These are phyloP conservation scores for Sminthurides aquaticus DNA, from an alignment of 2,888 invertebrate genomes.

Conservation along the genomic window DNA sequence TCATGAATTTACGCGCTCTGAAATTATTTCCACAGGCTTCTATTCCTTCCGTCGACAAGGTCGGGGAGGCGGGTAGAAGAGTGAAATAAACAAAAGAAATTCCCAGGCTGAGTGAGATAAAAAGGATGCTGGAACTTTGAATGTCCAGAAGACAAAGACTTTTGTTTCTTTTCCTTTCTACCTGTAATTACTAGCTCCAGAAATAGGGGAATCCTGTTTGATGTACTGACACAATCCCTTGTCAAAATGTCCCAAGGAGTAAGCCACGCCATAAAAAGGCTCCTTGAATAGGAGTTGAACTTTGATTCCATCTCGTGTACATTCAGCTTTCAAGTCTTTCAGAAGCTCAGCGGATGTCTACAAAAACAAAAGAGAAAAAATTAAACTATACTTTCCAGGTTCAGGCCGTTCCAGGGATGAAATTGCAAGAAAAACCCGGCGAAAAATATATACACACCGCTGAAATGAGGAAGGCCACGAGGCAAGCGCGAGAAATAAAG, in stretches of 20 bases:
- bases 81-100: neutral
- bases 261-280: constrained; percentile 38
- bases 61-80: too few species aligned
- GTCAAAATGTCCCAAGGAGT: constrained; percentile 40
- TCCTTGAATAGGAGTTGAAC: constrained; percentile 33
- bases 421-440: neutral
- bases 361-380: neutral
- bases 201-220: constrained; percentile 18
- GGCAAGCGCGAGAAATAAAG: neutral
- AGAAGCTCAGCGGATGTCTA: constrained; percentile 22
- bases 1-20: too few species aligned
- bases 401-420: neutral
- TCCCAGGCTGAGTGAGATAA: too few species aligned
- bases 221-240: constrained; percentile 34
- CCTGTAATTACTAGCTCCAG: constrained; percentile 21
- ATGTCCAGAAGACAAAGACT: too few species aligned
- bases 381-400: neutral
- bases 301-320: constrained; percentile 37
- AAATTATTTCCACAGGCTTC: too few species aligned
- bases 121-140: too few species aligned
- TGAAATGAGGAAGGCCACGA: neutral
- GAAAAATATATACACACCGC: neutral
- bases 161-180: too few species aligned
- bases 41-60: too few species aligned
- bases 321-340: constrained; percentile 36